phyloP scores from a whole-genome alignment of 1,140 invertebrate species.

The Papilio polyxenes region DNA sequence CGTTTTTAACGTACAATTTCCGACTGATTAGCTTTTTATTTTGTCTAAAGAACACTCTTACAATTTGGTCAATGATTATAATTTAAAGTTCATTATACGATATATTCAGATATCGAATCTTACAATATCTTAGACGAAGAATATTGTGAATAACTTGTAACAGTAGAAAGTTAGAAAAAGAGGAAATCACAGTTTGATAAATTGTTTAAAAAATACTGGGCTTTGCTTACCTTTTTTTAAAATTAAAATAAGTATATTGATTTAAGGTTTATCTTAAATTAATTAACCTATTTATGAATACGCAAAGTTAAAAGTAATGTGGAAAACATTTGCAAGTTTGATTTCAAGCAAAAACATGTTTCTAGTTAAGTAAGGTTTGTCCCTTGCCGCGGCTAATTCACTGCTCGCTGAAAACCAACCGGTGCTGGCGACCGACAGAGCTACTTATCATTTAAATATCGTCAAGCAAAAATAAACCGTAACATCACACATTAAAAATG shows the following conservation, averaged over 20 bases:
- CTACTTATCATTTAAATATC: background rate
- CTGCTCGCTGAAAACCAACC: background rate
- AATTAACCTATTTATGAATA: too few species aligned
- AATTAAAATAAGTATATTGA: too few species aligned
- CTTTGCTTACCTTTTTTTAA: too few species aligned
- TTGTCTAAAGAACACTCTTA: background rate
- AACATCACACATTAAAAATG: background rate
- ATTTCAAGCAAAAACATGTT: slow-evolving; percentile 9
- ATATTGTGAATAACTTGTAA: too few species aligned
- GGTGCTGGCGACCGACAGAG: background rate
- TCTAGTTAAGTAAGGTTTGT: background rate
- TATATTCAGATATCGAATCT: too few species aligned
- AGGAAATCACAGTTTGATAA: too few species aligned
- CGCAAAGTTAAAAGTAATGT: background rate
- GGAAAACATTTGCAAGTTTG: background rate
- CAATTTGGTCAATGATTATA: background rate
- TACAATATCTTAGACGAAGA: too few species aligned
- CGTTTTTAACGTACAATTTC: slow-evolving; percentile 15
- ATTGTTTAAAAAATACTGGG: too few species aligned
- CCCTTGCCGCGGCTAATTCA: slow-evolving; percentile 9
- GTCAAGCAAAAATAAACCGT: background rate
- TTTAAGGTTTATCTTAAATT: too few species aligned
- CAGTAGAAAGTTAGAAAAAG: too few species aligned
- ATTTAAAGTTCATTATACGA: background rate
- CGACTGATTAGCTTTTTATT: slow-evolving; percentile 8